Evolutionary conservation across 2,797 vertebrate genomes (phyloP).

Genomic region (Macropus fuliginosus): DNA sequence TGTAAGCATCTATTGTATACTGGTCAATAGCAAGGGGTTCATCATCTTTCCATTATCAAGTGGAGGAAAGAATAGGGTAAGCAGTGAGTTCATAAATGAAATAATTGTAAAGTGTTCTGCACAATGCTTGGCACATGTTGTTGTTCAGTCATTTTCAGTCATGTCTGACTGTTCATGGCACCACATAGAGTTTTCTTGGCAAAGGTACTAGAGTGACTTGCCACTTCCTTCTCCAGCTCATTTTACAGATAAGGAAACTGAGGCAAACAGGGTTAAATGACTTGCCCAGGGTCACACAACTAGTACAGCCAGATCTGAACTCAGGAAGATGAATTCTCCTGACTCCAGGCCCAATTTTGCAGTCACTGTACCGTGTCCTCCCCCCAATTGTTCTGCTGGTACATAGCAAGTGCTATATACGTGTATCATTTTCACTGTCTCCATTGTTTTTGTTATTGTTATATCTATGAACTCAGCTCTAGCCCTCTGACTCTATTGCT

Average conservation of each 20-base stretch:
- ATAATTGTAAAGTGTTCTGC: not conserved
- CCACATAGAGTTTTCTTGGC: not conserved
- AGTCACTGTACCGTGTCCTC: not conserved
- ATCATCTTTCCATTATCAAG: not conserved
- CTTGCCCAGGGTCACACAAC: not conserved
- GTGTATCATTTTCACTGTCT: not conserved
- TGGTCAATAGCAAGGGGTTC: constrained; percentile 11
- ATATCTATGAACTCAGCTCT: not conserved
- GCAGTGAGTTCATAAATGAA: not conserved
- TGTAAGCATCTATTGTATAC: not conserved
- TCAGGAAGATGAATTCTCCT: not conserved
- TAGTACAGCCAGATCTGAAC: not conserved
- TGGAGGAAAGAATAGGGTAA: not conserved
- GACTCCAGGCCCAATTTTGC: not conserved
- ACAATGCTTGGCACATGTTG: not conserved
- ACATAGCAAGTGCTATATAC: not conserved
- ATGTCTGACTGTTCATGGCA: not conserved
- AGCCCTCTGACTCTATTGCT: not conserved
- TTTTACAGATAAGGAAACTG: not conserved
- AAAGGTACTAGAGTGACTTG: not conserved
- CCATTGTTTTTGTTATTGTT: not conserved
- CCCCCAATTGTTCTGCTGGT: not conserved
- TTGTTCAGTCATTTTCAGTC: not conserved
- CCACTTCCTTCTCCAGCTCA: not conserved
- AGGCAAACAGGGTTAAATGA: not conserved